These are phyloP conservation scores for Alectoris magna DNA, from an alignment of 2,797 vertebrate species.

Conservation along the genomic window DNA sequence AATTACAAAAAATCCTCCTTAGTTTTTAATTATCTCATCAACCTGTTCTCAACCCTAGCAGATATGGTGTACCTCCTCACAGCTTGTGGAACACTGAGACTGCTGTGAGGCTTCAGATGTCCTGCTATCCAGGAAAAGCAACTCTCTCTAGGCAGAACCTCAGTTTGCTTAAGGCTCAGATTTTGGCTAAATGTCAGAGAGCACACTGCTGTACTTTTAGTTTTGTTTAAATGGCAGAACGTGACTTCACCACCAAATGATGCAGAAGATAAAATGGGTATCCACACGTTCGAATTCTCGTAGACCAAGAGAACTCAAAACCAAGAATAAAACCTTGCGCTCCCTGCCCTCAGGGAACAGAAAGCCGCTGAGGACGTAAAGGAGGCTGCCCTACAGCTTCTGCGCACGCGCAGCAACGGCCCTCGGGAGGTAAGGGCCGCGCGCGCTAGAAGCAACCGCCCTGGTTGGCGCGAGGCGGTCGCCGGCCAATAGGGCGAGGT, in stretches of 20 bases:
- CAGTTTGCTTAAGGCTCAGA: not conserved
- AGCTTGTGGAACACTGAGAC: too few relatives aligned
- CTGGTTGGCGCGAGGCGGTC: rapidly evolving
- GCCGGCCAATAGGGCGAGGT: not conserved
- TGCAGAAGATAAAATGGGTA: not conserved
- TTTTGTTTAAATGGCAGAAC: not conserved
- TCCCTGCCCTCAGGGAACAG: rapidly evolving
- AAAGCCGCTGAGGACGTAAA: rapidly evolving
- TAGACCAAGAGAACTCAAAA: not conserved
- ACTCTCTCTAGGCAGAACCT: too few relatives aligned
- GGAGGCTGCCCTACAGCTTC: rapidly evolving
- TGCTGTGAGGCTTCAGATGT: too few relatives aligned
- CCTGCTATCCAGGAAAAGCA: too few relatives aligned
- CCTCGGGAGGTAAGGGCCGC: rapidly evolving
- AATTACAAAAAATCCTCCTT: too few relatives aligned
- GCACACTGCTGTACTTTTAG: not conserved
- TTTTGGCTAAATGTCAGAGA: not conserved
- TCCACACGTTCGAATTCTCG: rapidly evolving
- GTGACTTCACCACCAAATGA: rapidly evolving
- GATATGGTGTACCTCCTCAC: too few relatives aligned
- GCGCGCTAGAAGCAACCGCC: not conserved
- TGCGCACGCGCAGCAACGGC: not conserved
- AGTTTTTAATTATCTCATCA: too few relatives aligned
- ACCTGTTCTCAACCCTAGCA: too few relatives aligned
- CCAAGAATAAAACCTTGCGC: not conserved